Percentiles rank a stretch among this genome's conserved stretches.
Conservation (phyloP, 2,888 invertebrate genomes). For the Cataglyphis livida region DNA sequence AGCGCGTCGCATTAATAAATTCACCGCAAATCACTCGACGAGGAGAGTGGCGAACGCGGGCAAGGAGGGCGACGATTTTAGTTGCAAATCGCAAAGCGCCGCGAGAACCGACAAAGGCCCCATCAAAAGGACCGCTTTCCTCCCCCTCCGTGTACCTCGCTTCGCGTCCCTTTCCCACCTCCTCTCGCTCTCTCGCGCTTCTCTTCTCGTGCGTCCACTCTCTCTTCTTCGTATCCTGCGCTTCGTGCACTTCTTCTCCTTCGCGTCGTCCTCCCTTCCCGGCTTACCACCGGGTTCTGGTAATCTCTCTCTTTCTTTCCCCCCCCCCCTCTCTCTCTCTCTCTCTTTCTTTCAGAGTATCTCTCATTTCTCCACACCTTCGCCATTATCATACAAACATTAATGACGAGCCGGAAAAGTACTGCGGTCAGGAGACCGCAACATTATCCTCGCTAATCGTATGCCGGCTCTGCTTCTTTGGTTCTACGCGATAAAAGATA, state of each 20-base stretch:
- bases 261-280: conserved; percentile 34
- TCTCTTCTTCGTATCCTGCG: conserved; percentile 51
- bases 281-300: conserved; percentile 32
- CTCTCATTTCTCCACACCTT: conserved; percentile 83
- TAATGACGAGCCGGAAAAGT: conserved; percentile 83
- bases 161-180: conserved; percentile 56
- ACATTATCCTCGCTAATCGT: conserved; percentile 79
- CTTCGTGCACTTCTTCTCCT: conserved; percentile 60
- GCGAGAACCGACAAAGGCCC: conserved; percentile 84
- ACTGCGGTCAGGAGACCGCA: conserved; percentile 78
- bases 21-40: conserved; percentile 82
- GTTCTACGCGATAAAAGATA: conserved; percentile 50
- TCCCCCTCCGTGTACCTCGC: conserved; percentile 66
- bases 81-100: conserved; percentile 85
- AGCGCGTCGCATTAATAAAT: conserved; percentile 84
- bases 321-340: conserved; percentile 8
- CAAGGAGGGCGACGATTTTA: conserved; percentile 83
- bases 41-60: conserved; percentile 62
- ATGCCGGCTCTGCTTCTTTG: conserved; percentile 63
- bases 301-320: conserved; percentile 29
- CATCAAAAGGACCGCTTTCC: conserved; percentile 82
- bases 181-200: conserved; percentile 47
- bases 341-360: conserved; percentile 65
- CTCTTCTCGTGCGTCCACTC: conserved; percentile 58
- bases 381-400: conserved; percentile 85